Conservation (phyloP, 2,888 invertebrate species). For the Therioaphis trifolii region DNA sequence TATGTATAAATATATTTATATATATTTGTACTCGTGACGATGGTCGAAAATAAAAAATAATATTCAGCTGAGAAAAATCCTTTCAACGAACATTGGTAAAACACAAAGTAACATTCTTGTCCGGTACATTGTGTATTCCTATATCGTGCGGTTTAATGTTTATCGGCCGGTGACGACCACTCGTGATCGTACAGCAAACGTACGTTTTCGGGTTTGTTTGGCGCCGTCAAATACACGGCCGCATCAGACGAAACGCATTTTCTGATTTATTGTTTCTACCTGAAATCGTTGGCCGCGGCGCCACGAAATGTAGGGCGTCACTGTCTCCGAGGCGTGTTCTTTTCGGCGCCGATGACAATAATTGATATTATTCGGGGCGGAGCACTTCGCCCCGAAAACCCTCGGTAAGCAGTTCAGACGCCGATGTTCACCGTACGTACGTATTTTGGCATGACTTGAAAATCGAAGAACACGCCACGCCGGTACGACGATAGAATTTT, state of each 20-base stretch:
- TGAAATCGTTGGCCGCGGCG: background rate
- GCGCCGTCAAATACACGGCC: background rate
- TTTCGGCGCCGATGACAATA: background rate
- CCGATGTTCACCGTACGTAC: background rate
- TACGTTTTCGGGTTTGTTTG: background rate
- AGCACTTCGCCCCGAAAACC: background rate
- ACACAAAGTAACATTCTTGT: too few relatives aligned
- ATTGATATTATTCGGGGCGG: too few relatives aligned
- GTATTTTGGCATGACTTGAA: background rate
- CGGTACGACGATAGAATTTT: background rate
- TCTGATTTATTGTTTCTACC: background rate
- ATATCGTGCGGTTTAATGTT: background rate
- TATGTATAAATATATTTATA: too few relatives aligned
- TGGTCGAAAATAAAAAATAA: too few relatives aligned
- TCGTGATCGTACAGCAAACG: background rate
- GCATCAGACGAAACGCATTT: background rate
- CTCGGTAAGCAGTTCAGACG: background rate
- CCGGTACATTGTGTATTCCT: background rate
- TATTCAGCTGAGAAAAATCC: too few relatives aligned
- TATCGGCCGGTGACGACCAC: background rate
- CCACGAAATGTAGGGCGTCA: conserved; percentile 5
- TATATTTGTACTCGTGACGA: too few relatives aligned
- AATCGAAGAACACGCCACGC: background rate
- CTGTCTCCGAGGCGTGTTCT: background rate
- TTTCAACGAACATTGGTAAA: too few relatives aligned